Evolutionary conservation across 2,888 invertebrate species (phyloP).

Genomic region (Callyntrura guangdongensis): DNA sequence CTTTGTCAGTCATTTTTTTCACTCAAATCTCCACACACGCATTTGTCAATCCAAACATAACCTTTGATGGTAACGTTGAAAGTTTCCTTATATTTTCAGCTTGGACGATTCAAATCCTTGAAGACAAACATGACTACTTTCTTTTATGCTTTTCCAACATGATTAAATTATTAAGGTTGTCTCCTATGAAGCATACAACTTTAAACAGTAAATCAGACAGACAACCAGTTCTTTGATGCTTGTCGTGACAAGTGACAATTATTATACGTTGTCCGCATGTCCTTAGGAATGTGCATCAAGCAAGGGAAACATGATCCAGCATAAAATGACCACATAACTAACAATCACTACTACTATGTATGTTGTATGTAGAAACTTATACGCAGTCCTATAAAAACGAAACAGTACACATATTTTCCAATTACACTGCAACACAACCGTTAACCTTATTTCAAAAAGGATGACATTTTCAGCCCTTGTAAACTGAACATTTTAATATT

Average conservation of each 20-base stretch:
- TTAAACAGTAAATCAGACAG: conserved; percentile 54
- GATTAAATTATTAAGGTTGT: no score
- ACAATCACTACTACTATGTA: neutral
- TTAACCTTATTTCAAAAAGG: neutral
- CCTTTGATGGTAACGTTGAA: neutral
- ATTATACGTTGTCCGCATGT: conserved; percentile 34
- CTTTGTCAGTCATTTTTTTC: neutral
- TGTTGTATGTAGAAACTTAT: neutral
- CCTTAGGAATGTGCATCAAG: conserved; percentile 23
- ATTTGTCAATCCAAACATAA: neutral
- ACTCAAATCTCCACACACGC: no score
- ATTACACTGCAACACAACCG: neutral
- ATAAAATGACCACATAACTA: neutral
- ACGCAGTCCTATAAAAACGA: neutral
- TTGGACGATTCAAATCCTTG: no score
- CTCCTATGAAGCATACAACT: neutral
- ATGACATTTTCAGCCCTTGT: neutral
- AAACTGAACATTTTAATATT: conserved; percentile 39
- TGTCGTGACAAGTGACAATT: conserved; percentile 62
- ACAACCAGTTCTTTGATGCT: conserved; percentile 64
- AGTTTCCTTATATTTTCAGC: neutral
- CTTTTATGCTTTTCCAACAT: no score
- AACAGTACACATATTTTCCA: neutral
- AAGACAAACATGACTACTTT: no score
- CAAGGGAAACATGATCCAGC: conserved; percentile 18